Evolutionary conservation across 2,888 invertebrate genomes (phyloP).

Genomic region (Abrostola triplasia): DNA sequence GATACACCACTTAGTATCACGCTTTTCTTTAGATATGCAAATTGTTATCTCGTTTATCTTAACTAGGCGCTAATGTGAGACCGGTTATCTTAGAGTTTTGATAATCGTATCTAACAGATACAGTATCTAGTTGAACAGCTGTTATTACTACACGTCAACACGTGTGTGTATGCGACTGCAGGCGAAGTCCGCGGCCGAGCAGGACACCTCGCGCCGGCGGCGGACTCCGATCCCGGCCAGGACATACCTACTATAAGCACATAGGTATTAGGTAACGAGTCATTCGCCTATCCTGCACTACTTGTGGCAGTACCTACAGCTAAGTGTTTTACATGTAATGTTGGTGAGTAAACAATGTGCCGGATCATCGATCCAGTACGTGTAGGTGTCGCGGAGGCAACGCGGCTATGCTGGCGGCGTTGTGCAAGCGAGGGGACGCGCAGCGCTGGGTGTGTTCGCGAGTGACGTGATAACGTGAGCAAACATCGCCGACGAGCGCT

Average conservation of each 20-base stretch:
- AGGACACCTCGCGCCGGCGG: too few relatives aligned
- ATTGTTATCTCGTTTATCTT: slow-evolving; percentile 87
- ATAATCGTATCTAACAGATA: slow-evolving; percentile 85
- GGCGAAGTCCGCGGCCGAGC: slow-evolving; percentile 6
- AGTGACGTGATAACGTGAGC: slow-evolving; percentile 74
- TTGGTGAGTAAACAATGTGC: background rate
- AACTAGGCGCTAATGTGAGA: slow-evolving; percentile 85
- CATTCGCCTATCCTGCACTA: too few relatives aligned
- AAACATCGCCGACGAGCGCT: slow-evolving; percentile 72
- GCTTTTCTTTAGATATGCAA: slow-evolving; percentile 82
- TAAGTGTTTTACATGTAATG: background rate
- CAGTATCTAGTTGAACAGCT: slow-evolving; percentile 75
- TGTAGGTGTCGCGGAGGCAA: slow-evolving; percentile 3
- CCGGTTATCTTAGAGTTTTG: slow-evolving; percentile 82
- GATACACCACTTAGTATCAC: slow-evolving; percentile 72
- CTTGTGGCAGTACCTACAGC: background rate
- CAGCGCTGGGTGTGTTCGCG: slow-evolving; percentile 69
- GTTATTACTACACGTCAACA: slow-evolving; percentile 48
- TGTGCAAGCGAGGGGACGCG: slow-evolving; percentile 50
- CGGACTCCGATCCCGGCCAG: too few relatives aligned
- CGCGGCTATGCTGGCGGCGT: slow-evolving; percentile 18
- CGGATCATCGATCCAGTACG: background rate
- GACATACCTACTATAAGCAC: too few relatives aligned
- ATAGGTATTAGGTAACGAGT: too few relatives aligned
- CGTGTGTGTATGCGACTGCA: slow-evolving; percentile 30